Base-by-base conservation (phyloP, 2,113 vertebrate genomes). In the Montifringilla adamsi region DNA sequence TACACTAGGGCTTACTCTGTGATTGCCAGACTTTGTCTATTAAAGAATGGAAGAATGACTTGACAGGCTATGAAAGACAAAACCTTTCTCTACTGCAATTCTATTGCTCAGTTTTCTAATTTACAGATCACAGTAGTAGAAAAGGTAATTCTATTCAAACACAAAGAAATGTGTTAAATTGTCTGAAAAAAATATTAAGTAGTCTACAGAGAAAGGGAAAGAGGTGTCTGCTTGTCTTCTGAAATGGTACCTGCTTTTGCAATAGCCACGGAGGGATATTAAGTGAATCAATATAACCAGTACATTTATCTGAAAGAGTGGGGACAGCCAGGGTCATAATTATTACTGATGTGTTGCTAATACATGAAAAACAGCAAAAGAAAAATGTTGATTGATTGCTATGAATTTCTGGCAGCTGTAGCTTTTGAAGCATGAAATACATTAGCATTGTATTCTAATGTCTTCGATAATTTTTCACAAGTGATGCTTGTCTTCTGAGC, bases 391-490 rank as follows among this genome's bases (percentile, higher is more conserved):
- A 98, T 97, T 96, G 93, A 97, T 95, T 90, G 89, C 78, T 92
- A 44, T 67, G 78, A 90, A 89, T 91, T 94, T 96, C 82, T 96
- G 90, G 94, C 92, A 97, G 87, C 90, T 97, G 94, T 87, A 95
- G 30, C 55, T 79, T 96, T 95, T 97, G 95, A 97, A 97, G 97
- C 96, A 97, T 96, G 87, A 97, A 97, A 95, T 83, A 82, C 77
- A 97, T 96, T 95, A 96, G 56, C 84, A 93, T 85, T 92, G 63
- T 95, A 95, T 97, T 70, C 67, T 96, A 96, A 96, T 79, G 73
- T 72, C 67, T 97, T 86, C 46, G 70, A 90, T 97, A 97, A 97
- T 82, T 96, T 90, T 87, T 96, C 50, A 24, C 67, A 96, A 78
- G 62, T 90, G 87, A 96, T 95, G 53, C 90, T 96, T 94, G 91